Base-by-base conservation (phyloP, 2,113 vertebrate species). In the Cebidichthys violaceus region DNA sequence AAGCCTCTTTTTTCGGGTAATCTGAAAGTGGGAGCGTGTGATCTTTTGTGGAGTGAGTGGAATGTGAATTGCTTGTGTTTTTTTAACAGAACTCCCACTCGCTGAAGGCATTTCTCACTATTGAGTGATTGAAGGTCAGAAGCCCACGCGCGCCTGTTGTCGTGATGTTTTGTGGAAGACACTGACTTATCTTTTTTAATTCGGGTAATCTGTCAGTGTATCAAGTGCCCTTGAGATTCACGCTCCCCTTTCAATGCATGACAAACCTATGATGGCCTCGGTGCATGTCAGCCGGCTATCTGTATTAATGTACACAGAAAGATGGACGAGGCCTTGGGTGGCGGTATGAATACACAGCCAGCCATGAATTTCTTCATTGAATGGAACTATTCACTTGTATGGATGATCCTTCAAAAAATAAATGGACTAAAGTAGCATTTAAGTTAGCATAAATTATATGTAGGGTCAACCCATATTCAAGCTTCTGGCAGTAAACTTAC, bases 141-240 rank as follows among this genome's bases (percentile, higher is more conserved):
- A 47, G 47, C 68, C 39, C 20, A 60, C 67, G 45, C 66, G 60
- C 59, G 64, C 31, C 50, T 2, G 8, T 37, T 24, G 50, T 18
- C n/a, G 70, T 70, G 57, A 90, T 54, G 81, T 66, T 78, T 75
- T 68, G 24, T 60, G n/a, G 14, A n/a, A 68, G 83, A 85, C 73
- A 39, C 55, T 59, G 74, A 74, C 74, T 77, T 27, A 74, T 83
- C 83, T 78, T 61, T 70, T 75, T 61, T 77, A 61, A 80, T 59
- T 89, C 75, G 88, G 76, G 64, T 57, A 47, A 80, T 81, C 77
- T 77, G 76, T 86, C 75, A 85, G 37, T n/a, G 70, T 52, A 14
- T 9, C 9, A 17, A 31, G 27, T 37, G 31, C 11, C 18, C 59
- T 76, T 83, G 77, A 86, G 81, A 74, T 76, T 69, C 52, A 47